Percentiles rank a stretch among this genome's conserved stretches.
Conservation (phyloP, 2,888 invertebrate species). For the Philereme transversata region DNA sequence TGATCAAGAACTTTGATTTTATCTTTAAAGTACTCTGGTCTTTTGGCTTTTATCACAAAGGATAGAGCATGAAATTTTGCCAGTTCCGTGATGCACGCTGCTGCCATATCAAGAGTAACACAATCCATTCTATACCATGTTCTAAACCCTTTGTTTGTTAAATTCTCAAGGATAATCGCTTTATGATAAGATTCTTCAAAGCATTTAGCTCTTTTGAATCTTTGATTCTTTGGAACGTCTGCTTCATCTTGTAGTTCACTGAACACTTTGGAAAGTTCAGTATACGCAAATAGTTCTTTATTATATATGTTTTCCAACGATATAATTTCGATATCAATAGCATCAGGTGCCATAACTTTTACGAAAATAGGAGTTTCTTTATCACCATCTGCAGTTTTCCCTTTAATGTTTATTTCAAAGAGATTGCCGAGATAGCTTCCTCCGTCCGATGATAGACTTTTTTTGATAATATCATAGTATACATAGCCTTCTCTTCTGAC, state of each 20-base stretch:
- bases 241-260: constrained; percentile 52
- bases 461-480: constrained; percentile 39
- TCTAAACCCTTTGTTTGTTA: constrained; percentile 52
- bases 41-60: constrained; percentile 49
- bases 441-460: constrained; percentile 48
- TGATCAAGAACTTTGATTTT: constrained; percentile 43
- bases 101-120: constrained; percentile 52
- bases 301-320: constrained; percentile 43
- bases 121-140: constrained; percentile 51
- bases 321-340: constrained; percentile 36
- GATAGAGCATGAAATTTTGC: constrained; percentile 63
- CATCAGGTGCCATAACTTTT: constrained; percentile 45
- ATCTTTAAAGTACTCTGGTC: constrained; percentile 50
- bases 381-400: constrained; percentile 46
- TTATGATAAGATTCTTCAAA: constrained; percentile 50
- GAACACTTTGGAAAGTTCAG: constrained; percentile 50
- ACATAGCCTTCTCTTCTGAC: constrained; percentile 43
- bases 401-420: constrained; percentile 54
- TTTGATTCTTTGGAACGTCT: constrained; percentile 48
- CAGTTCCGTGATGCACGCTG: constrained; percentile 52
- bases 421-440: constrained; percentile 55
- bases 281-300: constrained; percentile 53
- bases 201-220: constrained; percentile 50
- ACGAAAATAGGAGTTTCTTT: constrained; percentile 58
- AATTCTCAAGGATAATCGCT: constrained; percentile 58